A percentile compares a stretch with the other conserved stretches of the same genome.
phyloP scores from a whole-genome alignment of 2,888 invertebrate genomes.

The Caenorhabditis sp. region DNA sequence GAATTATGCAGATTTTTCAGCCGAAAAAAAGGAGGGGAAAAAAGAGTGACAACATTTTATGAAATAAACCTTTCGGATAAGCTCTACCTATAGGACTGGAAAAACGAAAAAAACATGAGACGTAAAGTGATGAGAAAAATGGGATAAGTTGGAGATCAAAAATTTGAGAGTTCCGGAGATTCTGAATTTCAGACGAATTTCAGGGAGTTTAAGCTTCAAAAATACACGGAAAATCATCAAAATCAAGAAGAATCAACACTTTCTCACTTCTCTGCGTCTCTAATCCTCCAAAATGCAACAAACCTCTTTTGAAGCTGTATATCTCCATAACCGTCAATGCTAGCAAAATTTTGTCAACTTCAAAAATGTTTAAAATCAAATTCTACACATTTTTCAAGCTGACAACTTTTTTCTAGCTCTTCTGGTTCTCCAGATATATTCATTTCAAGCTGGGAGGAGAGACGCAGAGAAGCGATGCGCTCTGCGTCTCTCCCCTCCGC shows the following conservation, averaged over 20 bases:
- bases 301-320: neutral
- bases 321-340: neutral
- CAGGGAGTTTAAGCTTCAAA: no score
- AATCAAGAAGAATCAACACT: no score
- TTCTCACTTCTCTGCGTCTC: no score
- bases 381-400: neutral
- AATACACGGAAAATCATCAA: no score
- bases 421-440: neutral
- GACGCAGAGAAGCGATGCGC: no score
- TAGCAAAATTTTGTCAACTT: neutral
- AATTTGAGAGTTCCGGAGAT: no score
- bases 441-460: neutral
- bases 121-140: neutral
- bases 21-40: no score
- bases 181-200: no score
- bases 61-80: slow-evolving; percentile 15
- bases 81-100: neutral
- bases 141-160: neutral
- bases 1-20: slow-evolving; percentile 35
- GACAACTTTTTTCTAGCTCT: neutral
- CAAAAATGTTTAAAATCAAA: neutral
- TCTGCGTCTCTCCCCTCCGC: no score
- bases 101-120: neutral
- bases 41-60: slow-evolving; percentile 23
- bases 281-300: no score